Conservation (phyloP, 2,888 invertebrate genomes). For the Gisinianus flammeolus region DNA sequence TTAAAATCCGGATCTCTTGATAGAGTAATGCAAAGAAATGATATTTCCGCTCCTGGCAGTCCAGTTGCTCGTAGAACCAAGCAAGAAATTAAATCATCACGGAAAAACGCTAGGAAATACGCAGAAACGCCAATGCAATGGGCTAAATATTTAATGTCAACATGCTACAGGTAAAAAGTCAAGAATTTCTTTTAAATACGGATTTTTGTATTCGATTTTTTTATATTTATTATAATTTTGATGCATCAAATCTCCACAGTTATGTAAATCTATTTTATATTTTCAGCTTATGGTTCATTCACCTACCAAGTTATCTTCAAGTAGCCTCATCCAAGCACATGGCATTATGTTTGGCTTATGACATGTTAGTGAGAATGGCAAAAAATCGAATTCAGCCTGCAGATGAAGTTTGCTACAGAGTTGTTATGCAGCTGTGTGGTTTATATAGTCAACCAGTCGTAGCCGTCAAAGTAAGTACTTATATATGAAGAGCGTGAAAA, state of each 20-base stretch:
- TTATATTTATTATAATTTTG: neutral
- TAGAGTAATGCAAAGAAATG: conserved; percentile 47
- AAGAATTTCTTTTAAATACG: neutral
- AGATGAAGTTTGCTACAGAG: conserved; percentile 97
- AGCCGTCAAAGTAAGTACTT: conserved; percentile 76
- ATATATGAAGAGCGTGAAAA: too few relatives aligned
- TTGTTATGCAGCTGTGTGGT: conserved; percentile 98
- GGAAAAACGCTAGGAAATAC: conserved; percentile 74
- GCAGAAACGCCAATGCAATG: conserved; percentile 80
- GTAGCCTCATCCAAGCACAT: conserved; percentile 74
- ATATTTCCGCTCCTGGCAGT: conserved; percentile 70
- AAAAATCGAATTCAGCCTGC: conserved; percentile 80
- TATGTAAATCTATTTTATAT: neutral
- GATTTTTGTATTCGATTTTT: neutral
- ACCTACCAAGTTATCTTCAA: conserved; percentile 84
- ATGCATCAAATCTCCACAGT: too few relatives aligned
- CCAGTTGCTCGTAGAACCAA: conserved; percentile 93
- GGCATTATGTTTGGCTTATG: conserved; percentile 80
- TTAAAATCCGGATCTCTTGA: conserved; percentile 52
- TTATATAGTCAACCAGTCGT: conserved; percentile 90
- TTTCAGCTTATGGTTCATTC: conserved; percentile 88
- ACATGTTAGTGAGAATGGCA: conserved; percentile 85
- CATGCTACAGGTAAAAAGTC: conserved; percentile 72
- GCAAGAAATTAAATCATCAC: conserved; percentile 92
- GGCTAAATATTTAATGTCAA: conserved; percentile 87